A percentile compares a stretch with the other conserved stretches of the same genome.
Evolutionary conservation across 1,140 invertebrate genomes (phyloP).

Genomic region (Leptinotarsa lineolata): DNA sequence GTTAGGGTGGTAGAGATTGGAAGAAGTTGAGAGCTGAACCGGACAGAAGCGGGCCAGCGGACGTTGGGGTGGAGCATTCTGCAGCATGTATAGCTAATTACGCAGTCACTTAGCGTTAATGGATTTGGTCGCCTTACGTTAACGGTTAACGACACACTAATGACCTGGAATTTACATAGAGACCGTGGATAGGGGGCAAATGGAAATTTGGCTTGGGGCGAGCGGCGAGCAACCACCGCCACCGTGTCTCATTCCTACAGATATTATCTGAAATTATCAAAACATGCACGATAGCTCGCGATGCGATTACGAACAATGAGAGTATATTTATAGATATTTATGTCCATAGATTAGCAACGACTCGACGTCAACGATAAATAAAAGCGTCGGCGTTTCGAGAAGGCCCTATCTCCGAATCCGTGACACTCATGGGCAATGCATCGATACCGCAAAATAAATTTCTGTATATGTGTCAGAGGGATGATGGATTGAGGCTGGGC

Average conservation of each 20-base stretch:
- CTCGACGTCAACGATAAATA: constrained; percentile 56
- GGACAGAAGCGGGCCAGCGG: background rate
- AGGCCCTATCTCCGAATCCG: constrained; percentile 33
- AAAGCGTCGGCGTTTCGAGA: constrained; percentile 52
- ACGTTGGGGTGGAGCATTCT: constrained; percentile 33
- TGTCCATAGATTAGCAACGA: constrained; percentile 56
- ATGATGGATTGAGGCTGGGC: constrained; percentile 51
- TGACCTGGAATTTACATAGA: constrained; percentile 56
- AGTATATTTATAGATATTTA: constrained; percentile 55
- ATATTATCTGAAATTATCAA: constrained; percentile 54
- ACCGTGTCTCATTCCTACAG: constrained; percentile 48
- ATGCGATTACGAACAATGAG: constrained; percentile 55
- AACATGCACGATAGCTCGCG: constrained; percentile 47
- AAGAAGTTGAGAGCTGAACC: background rate
- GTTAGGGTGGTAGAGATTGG: constrained; percentile 29
- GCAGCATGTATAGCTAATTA: constrained; percentile 56
- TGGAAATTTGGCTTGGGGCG: constrained; percentile 17
- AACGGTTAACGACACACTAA: constrained; percentile 57
- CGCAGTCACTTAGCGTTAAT: constrained; percentile 58
- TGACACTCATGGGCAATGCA: constrained; percentile 42
- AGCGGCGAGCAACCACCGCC: constrained; percentile 31
- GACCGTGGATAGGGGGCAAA: constrained; percentile 17
- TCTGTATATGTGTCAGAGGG: constrained; percentile 50
- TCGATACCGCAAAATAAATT: constrained; percentile 55
- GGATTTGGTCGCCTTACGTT: constrained; percentile 57